A percentile compares a stretch with the other conserved stretches of the same genome.
Conservation (phyloP, 2,888 invertebrate species). For the Sepiola atlantica region DNA sequence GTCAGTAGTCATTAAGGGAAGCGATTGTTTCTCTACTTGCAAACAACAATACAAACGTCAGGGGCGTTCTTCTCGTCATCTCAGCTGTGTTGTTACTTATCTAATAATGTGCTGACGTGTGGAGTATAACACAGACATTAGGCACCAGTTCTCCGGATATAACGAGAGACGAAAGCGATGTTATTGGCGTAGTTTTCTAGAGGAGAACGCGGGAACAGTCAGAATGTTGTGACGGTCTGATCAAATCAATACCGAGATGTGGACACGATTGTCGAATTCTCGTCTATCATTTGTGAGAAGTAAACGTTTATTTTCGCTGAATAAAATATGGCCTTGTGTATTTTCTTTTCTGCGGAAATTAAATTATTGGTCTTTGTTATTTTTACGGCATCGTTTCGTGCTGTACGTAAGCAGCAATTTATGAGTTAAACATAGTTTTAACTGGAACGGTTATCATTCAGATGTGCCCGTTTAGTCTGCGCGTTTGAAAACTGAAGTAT, state of each 20-base stretch:
- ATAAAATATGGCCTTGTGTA: not conserved
- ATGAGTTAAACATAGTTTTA: too few species aligned
- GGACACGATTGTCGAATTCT: not conserved
- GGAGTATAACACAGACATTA: not conserved
- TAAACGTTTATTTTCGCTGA: not conserved
- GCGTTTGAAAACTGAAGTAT: too few species aligned
- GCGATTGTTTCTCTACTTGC: not conserved
- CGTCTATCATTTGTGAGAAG: not conserved
- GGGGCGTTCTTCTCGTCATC: not conserved
- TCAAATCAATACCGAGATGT: not conserved
- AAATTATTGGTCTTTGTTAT: not conserved
- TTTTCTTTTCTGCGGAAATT: not conserved
- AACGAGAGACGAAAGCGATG: not conserved
- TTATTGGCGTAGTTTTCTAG: not conserved
- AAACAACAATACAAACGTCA: not conserved
- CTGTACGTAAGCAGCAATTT: too few species aligned
- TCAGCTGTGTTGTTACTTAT: not conserved
- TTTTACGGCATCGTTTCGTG: not conserved
- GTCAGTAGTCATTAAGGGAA: slow-evolving; percentile 1
- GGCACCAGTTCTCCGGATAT: not conserved
- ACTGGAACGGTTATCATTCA: too few species aligned
- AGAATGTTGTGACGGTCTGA: not conserved
- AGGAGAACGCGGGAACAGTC: not conserved
- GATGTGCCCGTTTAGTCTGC: too few species aligned
- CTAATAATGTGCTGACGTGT: slow-evolving; percentile 32